Evolutionary conservation across 2,797 vertebrate genomes (phyloP), one percentile per base, ranked within the genome.

Genomic region (Ibycter americanus): DNA sequence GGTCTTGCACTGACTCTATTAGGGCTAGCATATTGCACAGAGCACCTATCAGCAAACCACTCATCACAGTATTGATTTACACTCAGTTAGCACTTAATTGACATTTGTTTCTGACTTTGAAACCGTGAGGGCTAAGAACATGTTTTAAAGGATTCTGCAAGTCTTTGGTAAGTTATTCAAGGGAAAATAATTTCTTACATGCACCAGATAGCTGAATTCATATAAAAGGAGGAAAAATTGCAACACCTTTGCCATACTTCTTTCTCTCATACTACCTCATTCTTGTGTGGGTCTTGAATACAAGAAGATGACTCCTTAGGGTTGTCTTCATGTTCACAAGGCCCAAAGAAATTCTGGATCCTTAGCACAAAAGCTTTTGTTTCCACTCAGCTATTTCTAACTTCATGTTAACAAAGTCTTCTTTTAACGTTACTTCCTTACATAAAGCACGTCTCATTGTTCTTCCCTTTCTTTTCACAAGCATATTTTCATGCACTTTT

Each of bases 1-100:
- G 11, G 40, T 85, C 73, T 90, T 79, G 52, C 47, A 38, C 44
- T 49, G 31, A 84, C 59, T 94, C 51, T 51, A 4, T 80, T 77
- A 87, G 36, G 47, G 34, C 15, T 26, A 83, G 36, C 20, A 42
- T 26, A 83, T 68, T 65, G 77, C 66, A 55, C 21, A 49, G 85
- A 91, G 55, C 34, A 79, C 31, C 77, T 93, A 77, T 58, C 66
- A 94, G 31, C 77, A 94, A 82, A 86, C 20, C 87, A 81, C 72
- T 96, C 79, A 85, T 85, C 68, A 68, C 44, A 66, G 32, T 78
- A 95, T 93, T 62, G 89, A 96, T 93, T 83, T 77, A 71, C 47
- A 81, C 91, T 90, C 79, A 55, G 32, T 79, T 87, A 79, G 36
- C n/a, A 59, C 51, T 90, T 86, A 91, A 93, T 59, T 84, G 83